Conservation (phyloP, 2,113 vertebrate species). For the human (Homo sapiens) region GRCh38 chr17:3154501-3155000, state of each 20-base stretch:
- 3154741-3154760: conserved; percentile 58
- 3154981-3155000: neutral
- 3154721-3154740: conserved; percentile 52
- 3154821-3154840: conserved; percentile 63
- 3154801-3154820: conserved; percentile 28
- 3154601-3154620: conserved; percentile 67
- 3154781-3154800: conserved; percentile 64
- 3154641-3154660: conserved; percentile 67
- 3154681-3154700: neutral
- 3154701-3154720: conserved; percentile 70
- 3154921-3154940: neutral
- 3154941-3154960: neutral
- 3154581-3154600: conserved; percentile 65
- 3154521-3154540: conserved; percentile 75
- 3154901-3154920: neutral
- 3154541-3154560: conserved; percentile 59
- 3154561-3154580: conserved; percentile 61
- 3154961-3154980: neutral
- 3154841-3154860: neutral
- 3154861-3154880: neutral
- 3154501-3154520: conserved; percentile 73
- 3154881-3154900: neutral
- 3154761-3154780: conserved; percentile 32
- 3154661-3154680: conserved; percentile 67
- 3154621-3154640: conserved; percentile 57